Percentiles rank a stretch among this genome's conserved stretches.
phyloP scores from a whole-genome alignment of 2,113 vertebrate genomes.

The Eublepharis macularius region DNA sequence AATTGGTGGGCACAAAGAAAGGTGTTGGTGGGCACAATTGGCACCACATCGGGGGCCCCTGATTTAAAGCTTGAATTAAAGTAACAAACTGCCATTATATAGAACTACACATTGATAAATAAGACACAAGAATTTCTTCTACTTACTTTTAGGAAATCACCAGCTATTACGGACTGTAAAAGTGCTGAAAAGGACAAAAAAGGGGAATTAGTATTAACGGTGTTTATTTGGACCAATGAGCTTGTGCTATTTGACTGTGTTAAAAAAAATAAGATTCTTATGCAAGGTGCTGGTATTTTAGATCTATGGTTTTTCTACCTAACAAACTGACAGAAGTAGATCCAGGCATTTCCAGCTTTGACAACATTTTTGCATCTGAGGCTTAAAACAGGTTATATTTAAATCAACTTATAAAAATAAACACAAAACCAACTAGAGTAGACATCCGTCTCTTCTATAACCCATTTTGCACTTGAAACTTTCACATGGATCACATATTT shows the following conservation, averaged over 20 bases:
- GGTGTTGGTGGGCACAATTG: too few species aligned
- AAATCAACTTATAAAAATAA: not conserved
- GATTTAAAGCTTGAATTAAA: conserved; percentile 37
- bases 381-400: not conserved
- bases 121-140: conserved; percentile 11
- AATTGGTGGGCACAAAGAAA: too few species aligned
- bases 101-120: not conserved
- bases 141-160: conserved; percentile 80
- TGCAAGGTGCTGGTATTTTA: not conserved
- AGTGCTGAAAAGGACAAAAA: conserved; percentile 76
- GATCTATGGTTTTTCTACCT: too few species aligned
- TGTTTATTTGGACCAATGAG: not conserved
- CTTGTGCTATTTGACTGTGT: not conserved
- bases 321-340: too few species aligned
- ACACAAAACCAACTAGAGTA: not conserved
- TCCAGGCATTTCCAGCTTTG: too few species aligned
- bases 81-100: conserved; percentile 33
- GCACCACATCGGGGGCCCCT: too few species aligned
- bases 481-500: not conserved
- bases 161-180: conserved; percentile 79
- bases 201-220: conserved; percentile 24
- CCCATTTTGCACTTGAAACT: not conserved
- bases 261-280: not conserved
- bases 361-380: not conserved
- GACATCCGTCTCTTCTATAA: not conserved